Evolutionary conservation across 2,797 vertebrate genomes (phyloP).

Genomic region (Diglossa cyanea): DNA sequence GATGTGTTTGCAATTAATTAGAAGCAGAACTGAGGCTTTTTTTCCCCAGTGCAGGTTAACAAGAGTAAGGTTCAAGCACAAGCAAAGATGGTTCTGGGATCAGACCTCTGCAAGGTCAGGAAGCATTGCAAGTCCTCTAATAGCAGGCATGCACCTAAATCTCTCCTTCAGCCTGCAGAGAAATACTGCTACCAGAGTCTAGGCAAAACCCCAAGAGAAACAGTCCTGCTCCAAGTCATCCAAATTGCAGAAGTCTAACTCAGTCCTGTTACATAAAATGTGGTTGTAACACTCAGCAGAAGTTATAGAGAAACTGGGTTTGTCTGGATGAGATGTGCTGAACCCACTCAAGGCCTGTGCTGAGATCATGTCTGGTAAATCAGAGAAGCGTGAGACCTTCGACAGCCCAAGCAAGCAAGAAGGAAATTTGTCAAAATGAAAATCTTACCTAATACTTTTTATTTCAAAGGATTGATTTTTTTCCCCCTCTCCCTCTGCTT

Average conservation of each 20-base stretch:
- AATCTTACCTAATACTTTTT: conserved; percentile 33
- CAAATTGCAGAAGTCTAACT: background rate
- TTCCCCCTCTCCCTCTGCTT: background rate
- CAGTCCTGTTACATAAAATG: background rate
- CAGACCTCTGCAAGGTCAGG: background rate
- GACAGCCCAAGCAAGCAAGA: background rate
- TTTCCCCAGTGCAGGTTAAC: accelerated
- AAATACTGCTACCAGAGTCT: background rate
- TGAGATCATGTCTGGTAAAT: conserved; percentile 63
- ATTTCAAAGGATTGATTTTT: conserved; percentile 14
- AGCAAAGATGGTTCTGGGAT: background rate
- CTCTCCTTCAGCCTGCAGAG: background rate
- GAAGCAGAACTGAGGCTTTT: background rate
- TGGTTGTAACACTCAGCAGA: background rate
- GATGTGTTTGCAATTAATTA: background rate
- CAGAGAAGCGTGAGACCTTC: conserved; percentile 30
- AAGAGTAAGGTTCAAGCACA: background rate
- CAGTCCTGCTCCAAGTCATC: background rate
- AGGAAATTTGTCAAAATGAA: conserved; percentile 10
- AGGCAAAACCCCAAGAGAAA: background rate
- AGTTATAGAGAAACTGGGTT: background rate
- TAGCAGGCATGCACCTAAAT: background rate
- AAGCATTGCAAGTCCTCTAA: background rate
- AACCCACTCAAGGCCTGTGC: background rate
- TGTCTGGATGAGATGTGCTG: background rate